These are phyloP conservation scores for Hymenopus coronatus DNA, from an alignment of 2,888 invertebrate genomes.

Conservation along the genomic window DNA sequence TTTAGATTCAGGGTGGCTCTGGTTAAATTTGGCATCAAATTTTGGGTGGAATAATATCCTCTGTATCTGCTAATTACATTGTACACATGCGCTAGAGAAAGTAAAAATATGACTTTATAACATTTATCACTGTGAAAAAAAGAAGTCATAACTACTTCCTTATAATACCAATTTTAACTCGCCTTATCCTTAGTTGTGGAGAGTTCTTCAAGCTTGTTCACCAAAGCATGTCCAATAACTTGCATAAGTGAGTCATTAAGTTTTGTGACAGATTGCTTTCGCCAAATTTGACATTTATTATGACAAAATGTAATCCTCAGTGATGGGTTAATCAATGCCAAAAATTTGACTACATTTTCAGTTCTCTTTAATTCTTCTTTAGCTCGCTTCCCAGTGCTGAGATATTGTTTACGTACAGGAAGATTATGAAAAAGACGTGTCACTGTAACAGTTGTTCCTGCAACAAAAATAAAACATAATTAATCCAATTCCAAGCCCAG, in stretches of 20 bases:
- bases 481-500: neutral
- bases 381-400: constrained; percentile 47
- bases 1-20: too few species aligned
- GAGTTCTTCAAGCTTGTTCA: constrained; percentile 40
- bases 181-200: constrained; percentile 38
- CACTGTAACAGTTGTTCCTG: constrained; percentile 56
- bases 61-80: too few species aligned
- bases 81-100: too few species aligned
- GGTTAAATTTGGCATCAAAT: too few species aligned
- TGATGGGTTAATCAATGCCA: constrained; percentile 51
- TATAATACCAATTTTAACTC: neutral
- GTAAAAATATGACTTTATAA: too few species aligned
- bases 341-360: constrained; percentile 52
- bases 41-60: too few species aligned
- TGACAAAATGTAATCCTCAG: constrained; percentile 50
- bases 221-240: constrained; percentile 40
- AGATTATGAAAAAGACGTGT: constrained; percentile 53
- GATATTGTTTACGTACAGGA: constrained; percentile 56
- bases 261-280: constrained; percentile 47
- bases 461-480: neutral
- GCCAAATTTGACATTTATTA: constrained; percentile 50
- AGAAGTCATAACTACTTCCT: too few species aligned
- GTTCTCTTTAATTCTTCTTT: constrained; percentile 54
- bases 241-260: constrained; percentile 44
- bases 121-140: too few species aligned